Base-by-base conservation (phyloP, 2,797 vertebrate genomes). In the Pangasius sanitwongsei region DNA sequence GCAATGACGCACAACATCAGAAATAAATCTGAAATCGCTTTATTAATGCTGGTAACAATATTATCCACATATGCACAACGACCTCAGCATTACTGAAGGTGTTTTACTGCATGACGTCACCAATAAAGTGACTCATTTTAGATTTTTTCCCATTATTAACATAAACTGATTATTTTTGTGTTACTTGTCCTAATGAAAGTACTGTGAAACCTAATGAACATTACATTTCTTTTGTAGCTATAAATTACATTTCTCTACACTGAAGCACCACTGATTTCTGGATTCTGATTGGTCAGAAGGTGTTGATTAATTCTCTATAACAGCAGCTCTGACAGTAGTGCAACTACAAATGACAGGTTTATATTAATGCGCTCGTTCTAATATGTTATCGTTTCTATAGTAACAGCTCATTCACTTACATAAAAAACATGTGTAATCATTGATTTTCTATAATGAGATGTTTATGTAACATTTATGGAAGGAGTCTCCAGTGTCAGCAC, bases 1-100 rank as follows among this genome's bases (percentile, higher is more conserved):
- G 34, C 67, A 90, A 92, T 95, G 94, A 96, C 93, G 89, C 93
- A 95, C 90, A 94, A 91, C 87, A 86, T 89, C 89, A 91, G 92
- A 91, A 92, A 93, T 91, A 92, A 94, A 96, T 92, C 91, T 91
- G 90, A 93, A 87, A 91, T 85, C 41, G 88, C 88, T 89, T 93
- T 87, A 23, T 31, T 82, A 28, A 82, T 25, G 31, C 37, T 5
- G 0, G 4, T 12, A 6, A 59, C 31, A 41, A 41, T 41, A 82
- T 7, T n/a, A 41, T 12, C 31, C 23, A 1, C 34, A 37, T 25
- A 25, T 7, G 6, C 57, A 37, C 31, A 13, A 12, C 1, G 6
- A 25, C 57, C 55, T 41, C 80, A 28, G 2, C 48, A 0, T 61
- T 61, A 3, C 9, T 41, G 55, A 61, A 82, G 80, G 55, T 82